Base-by-base conservation (phyloP, 2,888 invertebrate genomes). In the Melieria picta region DNA sequence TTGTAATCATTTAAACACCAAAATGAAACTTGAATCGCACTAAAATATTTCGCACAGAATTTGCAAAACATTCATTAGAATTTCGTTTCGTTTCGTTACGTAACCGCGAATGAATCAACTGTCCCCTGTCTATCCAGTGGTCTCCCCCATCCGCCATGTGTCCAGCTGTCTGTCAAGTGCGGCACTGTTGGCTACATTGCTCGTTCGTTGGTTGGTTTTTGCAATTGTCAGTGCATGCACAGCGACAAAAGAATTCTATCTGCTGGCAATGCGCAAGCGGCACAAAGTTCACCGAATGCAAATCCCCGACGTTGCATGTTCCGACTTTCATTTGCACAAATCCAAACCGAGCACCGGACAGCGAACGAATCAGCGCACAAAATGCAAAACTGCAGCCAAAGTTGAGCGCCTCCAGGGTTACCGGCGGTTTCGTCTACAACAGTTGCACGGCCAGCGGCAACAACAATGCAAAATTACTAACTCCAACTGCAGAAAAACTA, bases 321-420 rank as follows among this genome's bases (percentile, higher is more conserved):
- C 13, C 10, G 56, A 69, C 56, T 69, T 69, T 13, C 30, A 69
- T 56, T 58, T 58, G 64, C 64, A 50, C 30, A 30, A 30, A 30
- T 30, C 30, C 30, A 30, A 30, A 30, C 30, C 30, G 30, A 30
- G 30, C 30, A 30, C 30, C 30, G 30, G 1, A 30, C 1, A 30
- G 30, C 30, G 30, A 30, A 30, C 30, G 30, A 30, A 30, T 30
- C 30, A 30, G 30, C 30, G 30, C 30, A 30, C 30, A 30, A 30
- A 30, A 30, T 30, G 30, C 3, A 30, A 30, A 30, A 30, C 30
- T 30, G 30, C 30, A 30, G 30, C 30, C 30, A 30, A 30, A 30
- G 30, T 30, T 30, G 30, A 30, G 30, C 30, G 30, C 30, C 30
- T 30, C 30, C 30, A 30, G 30, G 30, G 1, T 30, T 30, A 30